Conservation (phyloP, 1,140 invertebrate species). For the Drosophila erecta region DNA sequence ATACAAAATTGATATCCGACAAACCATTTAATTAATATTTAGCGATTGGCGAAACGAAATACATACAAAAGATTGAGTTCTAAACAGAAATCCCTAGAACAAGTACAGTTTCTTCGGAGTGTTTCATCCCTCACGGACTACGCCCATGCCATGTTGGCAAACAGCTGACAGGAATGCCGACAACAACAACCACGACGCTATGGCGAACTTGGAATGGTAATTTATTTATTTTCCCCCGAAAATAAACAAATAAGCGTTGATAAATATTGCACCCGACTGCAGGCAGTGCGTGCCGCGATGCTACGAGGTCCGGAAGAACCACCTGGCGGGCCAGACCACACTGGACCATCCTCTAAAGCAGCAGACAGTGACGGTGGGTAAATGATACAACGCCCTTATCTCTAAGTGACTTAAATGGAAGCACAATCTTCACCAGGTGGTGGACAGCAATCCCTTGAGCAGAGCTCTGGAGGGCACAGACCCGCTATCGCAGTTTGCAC, state of each 20-base stretch:
- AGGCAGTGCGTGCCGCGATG: slow-evolving; percentile 68
- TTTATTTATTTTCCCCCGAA: slow-evolving; percentile 20
- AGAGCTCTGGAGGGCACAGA: slow-evolving; percentile 89
- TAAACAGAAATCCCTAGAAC: background rate
- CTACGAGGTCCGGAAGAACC: slow-evolving; percentile 63
- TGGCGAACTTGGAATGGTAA: slow-evolving; percentile 73
- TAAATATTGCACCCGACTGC: slow-evolving; percentile 24
- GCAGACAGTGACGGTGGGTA: slow-evolving; percentile 29
- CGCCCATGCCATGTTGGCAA: slow-evolving; percentile 10
- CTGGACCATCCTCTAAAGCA: slow-evolving; percentile 72
- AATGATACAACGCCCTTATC: slow-evolving; percentile 15
- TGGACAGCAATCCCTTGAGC: slow-evolving; percentile 86
- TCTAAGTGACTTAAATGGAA: background rate
- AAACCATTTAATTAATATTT: too few relatives aligned
- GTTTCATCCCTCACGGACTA: background rate
- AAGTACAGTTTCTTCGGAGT: slow-evolving; percentile 8
- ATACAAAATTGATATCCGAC: too few relatives aligned
- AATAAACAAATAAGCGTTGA: slow-evolving; percentile 51
- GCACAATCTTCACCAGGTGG: slow-evolving; percentile 24
- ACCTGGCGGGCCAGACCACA: slow-evolving; percentile 36
- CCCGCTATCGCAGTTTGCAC: slow-evolving; percentile 90
- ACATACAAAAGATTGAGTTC: too few relatives aligned
- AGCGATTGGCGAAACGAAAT: too few relatives aligned
- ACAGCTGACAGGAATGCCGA: slow-evolving; percentile 47
- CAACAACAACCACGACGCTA: slow-evolving; percentile 49